Percentiles rank a stretch among this genome's conserved stretches.
phyloP scores from a whole-genome alignment of 2,888 invertebrate genomes.

The Cantharis lateralis region DNA sequence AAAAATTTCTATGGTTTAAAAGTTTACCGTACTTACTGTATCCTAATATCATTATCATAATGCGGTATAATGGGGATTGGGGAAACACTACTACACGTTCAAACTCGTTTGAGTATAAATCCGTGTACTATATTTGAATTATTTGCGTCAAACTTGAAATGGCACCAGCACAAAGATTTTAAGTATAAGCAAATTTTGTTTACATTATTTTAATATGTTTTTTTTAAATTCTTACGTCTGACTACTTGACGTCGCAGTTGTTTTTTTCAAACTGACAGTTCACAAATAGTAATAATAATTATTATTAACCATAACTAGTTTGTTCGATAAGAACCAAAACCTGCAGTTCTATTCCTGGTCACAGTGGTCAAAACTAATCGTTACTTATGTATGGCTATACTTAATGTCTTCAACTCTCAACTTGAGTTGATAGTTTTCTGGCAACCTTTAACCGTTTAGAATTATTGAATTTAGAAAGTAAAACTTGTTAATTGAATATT shows the following conservation, averaged over 20 bases:
- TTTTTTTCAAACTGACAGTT: background rate
- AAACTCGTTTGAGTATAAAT: background rate
- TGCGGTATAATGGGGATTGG: background rate
- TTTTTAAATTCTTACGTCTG: background rate
- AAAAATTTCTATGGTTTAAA: background rate
- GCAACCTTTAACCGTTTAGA: background rate
- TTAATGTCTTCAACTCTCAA: too few species aligned
- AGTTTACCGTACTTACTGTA: background rate
- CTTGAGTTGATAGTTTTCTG: too few species aligned
- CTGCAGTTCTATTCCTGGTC: background rate
- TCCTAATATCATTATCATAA: background rate
- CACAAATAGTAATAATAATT: background rate
- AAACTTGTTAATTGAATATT: background rate
- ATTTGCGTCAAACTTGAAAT: background rate
- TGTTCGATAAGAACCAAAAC: background rate
- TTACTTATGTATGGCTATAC: too few species aligned
- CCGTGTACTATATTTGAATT: background rate
- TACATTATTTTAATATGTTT: background rate
- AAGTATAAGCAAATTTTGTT: background rate
- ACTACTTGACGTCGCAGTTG: background rate
- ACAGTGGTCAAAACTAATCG: too few species aligned
- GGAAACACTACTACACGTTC: background rate
- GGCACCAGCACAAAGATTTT: background rate
- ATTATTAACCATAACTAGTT: background rate
- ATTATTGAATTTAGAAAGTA: background rate